These are phyloP conservation scores for Caenorhabditis drosophilae DNA, from an alignment of 2,888 invertebrate genomes.

Conservation along the genomic window DNA sequence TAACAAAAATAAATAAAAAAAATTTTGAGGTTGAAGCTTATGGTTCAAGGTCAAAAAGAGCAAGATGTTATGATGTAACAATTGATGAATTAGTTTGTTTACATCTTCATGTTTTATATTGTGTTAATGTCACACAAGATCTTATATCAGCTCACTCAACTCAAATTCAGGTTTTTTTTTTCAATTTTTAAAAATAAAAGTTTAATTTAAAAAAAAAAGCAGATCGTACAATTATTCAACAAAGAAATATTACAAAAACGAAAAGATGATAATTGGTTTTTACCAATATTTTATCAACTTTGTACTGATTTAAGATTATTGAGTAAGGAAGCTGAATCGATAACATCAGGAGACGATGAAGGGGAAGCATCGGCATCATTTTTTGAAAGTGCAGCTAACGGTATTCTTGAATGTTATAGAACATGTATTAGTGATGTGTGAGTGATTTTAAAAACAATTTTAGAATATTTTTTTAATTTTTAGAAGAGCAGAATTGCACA, in stretches of 20 bases:
- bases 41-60: conserved; percentile 33
- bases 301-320: conserved; percentile 86
- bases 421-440: conserved; percentile 62
- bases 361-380: conserved; percentile 46
- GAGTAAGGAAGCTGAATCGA: conserved; percentile 69
- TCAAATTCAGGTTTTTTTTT: conserved; percentile 48
- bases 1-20: not conserved
- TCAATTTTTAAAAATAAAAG: not conserved
- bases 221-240: conserved; percentile 63
- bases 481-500: conserved; percentile 82
- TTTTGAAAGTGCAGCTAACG: conserved; percentile 57
- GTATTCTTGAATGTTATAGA: conserved; percentile 63
- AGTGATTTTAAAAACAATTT: too few relatives aligned
- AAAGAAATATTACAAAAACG: conserved; percentile 81
- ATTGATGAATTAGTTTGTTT: conserved; percentile 52
- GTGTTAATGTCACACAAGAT: conserved; percentile 43
- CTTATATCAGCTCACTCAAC: conserved; percentile 47
- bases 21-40: not conserved
- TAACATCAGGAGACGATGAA: conserved; percentile 45
- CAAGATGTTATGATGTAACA: conserved; percentile 45
- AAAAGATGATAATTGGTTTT: conserved; percentile 91
- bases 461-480: too few relatives aligned
- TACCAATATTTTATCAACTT: conserved; percentile 88
- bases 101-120: conserved; percentile 56
- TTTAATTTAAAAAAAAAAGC: not conserved